These are phyloP conservation scores for Agrilus mali DNA, from an alignment of 2,888 invertebrate species.

Conservation along the genomic window DNA sequence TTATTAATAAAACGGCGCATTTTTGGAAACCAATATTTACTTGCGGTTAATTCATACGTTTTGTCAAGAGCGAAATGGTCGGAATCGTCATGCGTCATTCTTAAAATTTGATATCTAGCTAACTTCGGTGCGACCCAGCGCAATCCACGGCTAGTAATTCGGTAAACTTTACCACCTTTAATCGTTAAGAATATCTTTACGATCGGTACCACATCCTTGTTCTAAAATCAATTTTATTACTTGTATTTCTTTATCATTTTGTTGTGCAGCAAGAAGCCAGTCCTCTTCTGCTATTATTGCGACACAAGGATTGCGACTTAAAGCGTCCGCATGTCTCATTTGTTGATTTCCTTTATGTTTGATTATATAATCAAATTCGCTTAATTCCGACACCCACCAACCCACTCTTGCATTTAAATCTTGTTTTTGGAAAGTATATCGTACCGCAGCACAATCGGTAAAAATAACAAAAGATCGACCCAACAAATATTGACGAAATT, in stretches of 20 bases:
- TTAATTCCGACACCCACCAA: too few relatives aligned
- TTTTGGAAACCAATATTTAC: constrained; percentile 20
- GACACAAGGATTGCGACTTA: not conserved
- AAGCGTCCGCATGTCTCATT: not conserved
- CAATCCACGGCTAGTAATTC: not conserved
- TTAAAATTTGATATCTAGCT: constrained; percentile 18
- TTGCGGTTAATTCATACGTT: constrained; percentile 15
- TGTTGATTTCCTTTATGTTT: not conserved
- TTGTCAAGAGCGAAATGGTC: constrained; percentile 17
- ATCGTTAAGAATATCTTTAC: not conserved
- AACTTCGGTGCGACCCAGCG: constrained; percentile 13
- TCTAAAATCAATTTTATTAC: not conserved
- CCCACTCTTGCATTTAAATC: too few relatives aligned
- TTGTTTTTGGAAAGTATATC: not conserved
- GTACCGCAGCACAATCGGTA: not conserved
- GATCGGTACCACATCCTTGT: not conserved
- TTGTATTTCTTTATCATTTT: not conserved
- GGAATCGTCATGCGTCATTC: constrained; percentile 20
- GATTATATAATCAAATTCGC: not conserved
- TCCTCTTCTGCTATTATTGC: not conserved
- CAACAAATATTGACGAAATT: too few relatives aligned
- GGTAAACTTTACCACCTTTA: not conserved
- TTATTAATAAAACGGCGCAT: constrained; percentile 18
- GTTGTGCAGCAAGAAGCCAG: not conserved
- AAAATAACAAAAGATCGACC: too few relatives aligned